A percentile compares a stretch with the other conserved stretches of the same genome.
These are phyloP conservation scores for Myiothlypis chrysogaster DNA, from an alignment of 2,797 vertebrate species.

Conservation along the genomic window DNA sequence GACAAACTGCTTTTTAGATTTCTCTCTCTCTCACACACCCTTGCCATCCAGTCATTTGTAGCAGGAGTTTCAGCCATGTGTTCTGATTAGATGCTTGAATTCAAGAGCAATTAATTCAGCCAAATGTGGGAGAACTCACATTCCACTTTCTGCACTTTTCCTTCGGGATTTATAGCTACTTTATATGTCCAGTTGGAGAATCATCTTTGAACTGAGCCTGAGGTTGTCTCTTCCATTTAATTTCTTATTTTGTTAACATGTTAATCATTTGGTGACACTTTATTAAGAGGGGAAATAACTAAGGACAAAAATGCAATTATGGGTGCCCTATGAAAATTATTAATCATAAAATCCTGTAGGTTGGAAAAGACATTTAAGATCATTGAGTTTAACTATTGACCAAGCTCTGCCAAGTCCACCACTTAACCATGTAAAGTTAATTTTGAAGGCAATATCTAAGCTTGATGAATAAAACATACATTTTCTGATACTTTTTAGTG, in stretches of 20 bases:
- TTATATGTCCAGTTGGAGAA: neutral
- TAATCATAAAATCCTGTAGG: neutral
- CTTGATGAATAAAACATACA: neutral
- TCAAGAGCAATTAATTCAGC: neutral
- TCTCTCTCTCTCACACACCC: neutral
- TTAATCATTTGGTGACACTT: neutral
- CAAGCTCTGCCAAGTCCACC: neutral
- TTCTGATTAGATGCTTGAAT: neutral
- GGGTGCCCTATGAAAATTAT: neutral
- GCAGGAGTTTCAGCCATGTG: neutral
- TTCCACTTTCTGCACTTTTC: neutral
- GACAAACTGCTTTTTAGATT: neutral
- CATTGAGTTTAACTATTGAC: neutral
- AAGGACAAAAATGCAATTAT: neutral
- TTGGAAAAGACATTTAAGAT: neutral
- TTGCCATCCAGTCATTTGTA: neutral
- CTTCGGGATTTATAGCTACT: neutral
- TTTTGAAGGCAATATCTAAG: neutral
- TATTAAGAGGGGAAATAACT: neutral
- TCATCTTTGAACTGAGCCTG: neutral
- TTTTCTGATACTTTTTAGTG: neutral
- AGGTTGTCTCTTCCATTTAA: neutral
- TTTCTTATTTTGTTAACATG: conserved; percentile 7
- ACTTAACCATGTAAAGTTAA: neutral
- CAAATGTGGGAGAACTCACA: neutral